A percentile compares a stretch with the other conserved stretches of the same genome.
Evolutionary conservation across 2,888 invertebrate genomes (phyloP).

Genomic region (Hermaeophaga mercurialis): DNA sequence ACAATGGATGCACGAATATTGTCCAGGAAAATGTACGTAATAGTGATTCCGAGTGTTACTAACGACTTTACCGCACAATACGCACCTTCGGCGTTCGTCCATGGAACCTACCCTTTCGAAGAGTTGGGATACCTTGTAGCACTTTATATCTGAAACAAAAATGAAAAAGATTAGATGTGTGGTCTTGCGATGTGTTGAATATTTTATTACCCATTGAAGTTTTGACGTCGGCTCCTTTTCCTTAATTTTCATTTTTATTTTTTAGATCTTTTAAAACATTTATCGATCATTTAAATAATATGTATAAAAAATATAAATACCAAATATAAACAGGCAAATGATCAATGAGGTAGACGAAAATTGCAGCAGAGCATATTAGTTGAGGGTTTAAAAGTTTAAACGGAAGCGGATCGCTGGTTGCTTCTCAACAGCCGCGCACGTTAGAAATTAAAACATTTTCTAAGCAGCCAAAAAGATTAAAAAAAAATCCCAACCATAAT

Average conservation of each 20-base stretch:
- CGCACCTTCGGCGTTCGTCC: constrained; percentile 64
- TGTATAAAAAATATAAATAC: no score
- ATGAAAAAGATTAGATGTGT: constrained; percentile 15
- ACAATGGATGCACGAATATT: constrained; percentile 64
- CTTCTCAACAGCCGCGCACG: no score
- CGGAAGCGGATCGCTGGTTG: no score
- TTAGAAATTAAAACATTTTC: no score
- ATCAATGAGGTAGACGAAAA: no score
- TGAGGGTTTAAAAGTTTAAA: no score
- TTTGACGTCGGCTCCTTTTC: constrained; percentile 6
- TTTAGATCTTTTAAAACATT: neutral
- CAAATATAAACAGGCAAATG: no score
- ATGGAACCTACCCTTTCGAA: constrained; percentile 64
- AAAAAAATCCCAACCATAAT: no score
- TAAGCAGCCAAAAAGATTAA: no score
- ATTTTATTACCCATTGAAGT: constrained; percentile 29
- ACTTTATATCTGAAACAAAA: constrained; percentile 62
- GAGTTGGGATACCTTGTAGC: constrained; percentile 63
- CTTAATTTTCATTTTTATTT: neutral
- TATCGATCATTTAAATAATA: no score
- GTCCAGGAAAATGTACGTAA: constrained; percentile 66
- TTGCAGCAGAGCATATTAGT: no score
- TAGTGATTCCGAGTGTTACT: constrained; percentile 67
- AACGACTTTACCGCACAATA: constrained; percentile 66
- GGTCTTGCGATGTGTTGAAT: neutral